Conservation (phyloP, 1,140 invertebrate genomes). For the Procambarus virginalis region DNA sequence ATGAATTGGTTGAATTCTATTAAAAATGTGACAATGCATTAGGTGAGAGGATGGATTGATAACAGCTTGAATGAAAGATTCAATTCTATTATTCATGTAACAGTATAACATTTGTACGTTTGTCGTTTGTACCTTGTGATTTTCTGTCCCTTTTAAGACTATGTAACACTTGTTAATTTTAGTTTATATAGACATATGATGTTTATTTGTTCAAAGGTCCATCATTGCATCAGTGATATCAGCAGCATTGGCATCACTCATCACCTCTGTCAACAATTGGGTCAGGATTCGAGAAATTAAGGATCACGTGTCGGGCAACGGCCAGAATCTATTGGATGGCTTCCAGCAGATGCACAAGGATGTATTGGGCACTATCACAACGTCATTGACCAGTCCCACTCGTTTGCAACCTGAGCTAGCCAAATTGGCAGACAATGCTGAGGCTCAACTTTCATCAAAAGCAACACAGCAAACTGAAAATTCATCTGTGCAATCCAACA, state of each 20-base stretch:
- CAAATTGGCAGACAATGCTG: background rate
- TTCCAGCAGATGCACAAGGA: conserved; percentile 49
- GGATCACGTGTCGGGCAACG: conserved; percentile 31
- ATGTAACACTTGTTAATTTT: too few relatives aligned
- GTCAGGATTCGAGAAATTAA: conserved; percentile 52
- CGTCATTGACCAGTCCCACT: background rate
- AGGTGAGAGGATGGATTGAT: too few relatives aligned
- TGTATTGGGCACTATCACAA: conserved; percentile 12
- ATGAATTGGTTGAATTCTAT: too few relatives aligned
- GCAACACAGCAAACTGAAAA: background rate
- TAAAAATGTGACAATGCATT: too few relatives aligned
- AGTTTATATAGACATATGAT: background rate
- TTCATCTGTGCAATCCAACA: too few relatives aligned
- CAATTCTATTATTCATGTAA: background rate
- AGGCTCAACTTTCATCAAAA: background rate
- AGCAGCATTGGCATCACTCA: conserved; percentile 55
- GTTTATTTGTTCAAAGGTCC: conserved; percentile 21
- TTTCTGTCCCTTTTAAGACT: background rate
- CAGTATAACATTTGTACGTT: background rate
- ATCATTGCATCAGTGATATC: conserved; percentile 59
- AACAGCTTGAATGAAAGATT: too few relatives aligned
- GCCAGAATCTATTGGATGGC: conserved; percentile 26
- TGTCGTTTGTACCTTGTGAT: background rate
- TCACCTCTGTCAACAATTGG: conserved; percentile 59
- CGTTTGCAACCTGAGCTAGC: background rate